These are phyloP conservation scores for Festucalex cinctus DNA, from an alignment of 2,113 vertebrate species.

Conservation along the genomic window DNA sequence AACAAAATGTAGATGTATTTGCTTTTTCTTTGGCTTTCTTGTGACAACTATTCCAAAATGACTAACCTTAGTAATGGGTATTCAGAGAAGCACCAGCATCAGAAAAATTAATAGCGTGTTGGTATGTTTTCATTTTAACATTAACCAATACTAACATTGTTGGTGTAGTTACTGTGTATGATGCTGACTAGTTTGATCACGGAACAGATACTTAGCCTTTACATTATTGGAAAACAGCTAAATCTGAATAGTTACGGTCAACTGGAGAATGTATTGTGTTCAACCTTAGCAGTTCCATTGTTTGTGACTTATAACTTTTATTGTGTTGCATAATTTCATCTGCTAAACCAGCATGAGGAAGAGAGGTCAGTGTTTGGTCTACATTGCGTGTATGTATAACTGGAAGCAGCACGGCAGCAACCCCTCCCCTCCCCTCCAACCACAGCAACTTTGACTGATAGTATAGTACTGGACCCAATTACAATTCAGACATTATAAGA, in stretches of 20 bases:
- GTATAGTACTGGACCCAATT: slow-evolving; percentile 45
- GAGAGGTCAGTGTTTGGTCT: slow-evolving; percentile 10
- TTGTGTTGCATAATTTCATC: not conserved
- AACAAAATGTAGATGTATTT: not conserved
- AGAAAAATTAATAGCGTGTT: not conserved
- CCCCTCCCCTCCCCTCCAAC: not conserved
- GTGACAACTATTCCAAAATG: not conserved
- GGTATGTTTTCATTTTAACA: not conserved
- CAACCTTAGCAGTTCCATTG: not conserved
- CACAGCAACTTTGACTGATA: slow-evolving; percentile 25
- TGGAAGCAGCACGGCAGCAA: not conserved
- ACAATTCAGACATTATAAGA: slow-evolving; percentile 50
- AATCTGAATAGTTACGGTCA: not conserved
- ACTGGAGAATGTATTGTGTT: not conserved
- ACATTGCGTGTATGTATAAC: not conserved
- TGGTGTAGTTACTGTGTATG: not conserved
- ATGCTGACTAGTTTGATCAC: not conserved
- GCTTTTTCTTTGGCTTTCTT: not conserved
- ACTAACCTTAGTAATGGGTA: not conserved
- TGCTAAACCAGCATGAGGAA: slow-evolving; percentile 5
- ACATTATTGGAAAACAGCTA: not conserved
- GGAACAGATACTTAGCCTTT: not conserved
- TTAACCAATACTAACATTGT: not conserved
- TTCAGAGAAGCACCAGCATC: not conserved
- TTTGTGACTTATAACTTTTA: slow-evolving; percentile 11